Evolutionary conservation across 2,888 invertebrate species (phyloP), one percentile per base, ranked within the genome.

Genomic region (Meiosimyza decipiens): DNA sequence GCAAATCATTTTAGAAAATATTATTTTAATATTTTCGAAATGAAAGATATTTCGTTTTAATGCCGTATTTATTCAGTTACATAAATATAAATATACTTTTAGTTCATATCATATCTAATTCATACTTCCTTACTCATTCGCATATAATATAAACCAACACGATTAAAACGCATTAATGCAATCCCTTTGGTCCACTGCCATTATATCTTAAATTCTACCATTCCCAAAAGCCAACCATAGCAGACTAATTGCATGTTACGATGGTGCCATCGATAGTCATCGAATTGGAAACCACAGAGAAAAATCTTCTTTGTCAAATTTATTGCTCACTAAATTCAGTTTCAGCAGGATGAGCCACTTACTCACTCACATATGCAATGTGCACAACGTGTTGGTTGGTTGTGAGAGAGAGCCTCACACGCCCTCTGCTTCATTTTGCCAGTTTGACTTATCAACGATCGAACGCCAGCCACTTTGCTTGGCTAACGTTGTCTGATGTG

Each of bases 191-290:
- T 40, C 6, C 40, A 40, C 40, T 40, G 40, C 40, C 40, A 40
- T 40, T 40, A 9, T 6, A 2, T 40, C 40, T 40, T 40, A 7
- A 40, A 40, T 9, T 40, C 9, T 9, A 9, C 40, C 40, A 40
- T 40, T 40, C 40, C 40, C 40, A 40, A 28, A 28, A 40, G 9
- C 40, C 40, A 40, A 40, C 9, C 40, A 40, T 28, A 51, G 28
- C 40, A 22, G 60, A 62, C 69, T 69, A 69, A 69, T 69, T 69
- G 60, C 60, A 12, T 52, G 69, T 33, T 40, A 9, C 50, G 69
- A 18, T 49, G 40, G 59, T 60, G 57, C 69, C 69, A 33, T 69
- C 69, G 69, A 69, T 69, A 62, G 50, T 47, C 69, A 69, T 69
- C 69, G 69, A 33, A 33, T 12, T 51, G 69, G 60, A 62, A 62